These are phyloP conservation scores for Tryphoninae sp. DNA, from an alignment of 2,888 invertebrate species.

Conservation along the genomic window DNA sequence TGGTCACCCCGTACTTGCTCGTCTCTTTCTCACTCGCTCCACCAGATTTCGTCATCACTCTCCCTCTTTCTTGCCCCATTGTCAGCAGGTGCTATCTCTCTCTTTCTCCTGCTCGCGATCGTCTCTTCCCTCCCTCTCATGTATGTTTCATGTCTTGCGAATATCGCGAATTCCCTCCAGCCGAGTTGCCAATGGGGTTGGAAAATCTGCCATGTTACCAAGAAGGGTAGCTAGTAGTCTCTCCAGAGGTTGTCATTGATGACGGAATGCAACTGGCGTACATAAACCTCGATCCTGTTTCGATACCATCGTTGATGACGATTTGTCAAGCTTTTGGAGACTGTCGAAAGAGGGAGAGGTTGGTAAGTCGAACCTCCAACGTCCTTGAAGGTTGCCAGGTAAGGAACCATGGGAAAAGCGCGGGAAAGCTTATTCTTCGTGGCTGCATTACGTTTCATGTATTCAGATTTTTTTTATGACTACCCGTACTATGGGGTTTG, in stretches of 20 bases:
- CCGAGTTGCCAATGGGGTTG: not conserved
- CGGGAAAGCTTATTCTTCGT: conserved; percentile 60
- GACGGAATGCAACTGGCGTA: not conserved
- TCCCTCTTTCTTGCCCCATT: conserved; percentile 37
- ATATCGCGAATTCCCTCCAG: conserved; percentile 34
- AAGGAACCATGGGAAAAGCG: conserved; percentile 42
- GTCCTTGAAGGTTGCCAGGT: conserved; percentile 5
- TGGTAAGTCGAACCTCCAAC: conserved; percentile 32
- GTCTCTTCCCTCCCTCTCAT: conserved; percentile 48
- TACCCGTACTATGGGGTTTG: conserved; percentile 61
- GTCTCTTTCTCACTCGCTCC: conserved; percentile 48
- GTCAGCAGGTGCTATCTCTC: conserved; percentile 31
- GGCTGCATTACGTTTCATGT: conserved; percentile 79
- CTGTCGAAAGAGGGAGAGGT: not conserved
- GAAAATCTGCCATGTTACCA: conserved; percentile 5
- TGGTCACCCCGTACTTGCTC: conserved; percentile 66
- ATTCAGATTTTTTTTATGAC: conserved; percentile 79
- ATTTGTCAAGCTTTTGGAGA: not conserved
- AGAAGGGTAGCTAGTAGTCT: not conserved
- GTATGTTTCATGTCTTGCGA: conserved; percentile 58
- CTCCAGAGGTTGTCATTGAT: conserved; percentile 4
- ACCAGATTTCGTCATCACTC: conserved; percentile 6
- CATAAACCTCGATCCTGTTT: not conserved
- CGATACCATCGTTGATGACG: conserved; percentile 6
- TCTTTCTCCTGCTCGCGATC: conserved; percentile 34